Conservation (phyloP, 2,888 invertebrate species). For the Volucella inanis region DNA sequence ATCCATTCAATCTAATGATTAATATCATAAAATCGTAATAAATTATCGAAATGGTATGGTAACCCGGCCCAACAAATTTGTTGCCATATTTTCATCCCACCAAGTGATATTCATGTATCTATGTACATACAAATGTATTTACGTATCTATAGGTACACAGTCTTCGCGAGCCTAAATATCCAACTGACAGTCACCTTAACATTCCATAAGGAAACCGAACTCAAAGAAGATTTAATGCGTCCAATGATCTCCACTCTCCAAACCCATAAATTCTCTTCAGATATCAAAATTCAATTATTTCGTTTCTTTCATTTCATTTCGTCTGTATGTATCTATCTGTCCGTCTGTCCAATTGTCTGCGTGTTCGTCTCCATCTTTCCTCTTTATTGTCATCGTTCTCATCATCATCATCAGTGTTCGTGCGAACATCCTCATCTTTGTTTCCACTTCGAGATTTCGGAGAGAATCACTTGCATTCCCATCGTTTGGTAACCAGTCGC, state of each 20-base stretch:
- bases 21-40: slow-evolving; percentile 57
- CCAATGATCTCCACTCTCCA: slow-evolving; percentile 51
- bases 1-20: slow-evolving; percentile 44
- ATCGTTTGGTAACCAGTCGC: slow-evolving; percentile 5
- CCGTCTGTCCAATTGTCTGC: slow-evolving; percentile 18
- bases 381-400: slow-evolving; percentile 41
- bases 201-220: slow-evolving; percentile 19
- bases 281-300: slow-evolving; percentile 74
- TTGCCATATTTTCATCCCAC: slow-evolving; percentile 21
- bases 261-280: slow-evolving; percentile 63
- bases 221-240: slow-evolving; percentile 65
- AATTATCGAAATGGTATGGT: slow-evolving; percentile 39
- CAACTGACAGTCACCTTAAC: slow-evolving; percentile 12
- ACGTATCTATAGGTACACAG: too few relatives aligned
- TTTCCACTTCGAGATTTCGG: slow-evolving; percentile 22
- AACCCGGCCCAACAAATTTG: slow-evolving; percentile 53
- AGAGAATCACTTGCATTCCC: slow-evolving; percentile 23
- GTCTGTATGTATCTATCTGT: slow-evolving; percentile 24
- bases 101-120: slow-evolving; percentile 28
- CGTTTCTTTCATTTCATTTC: slow-evolving; percentile 67
- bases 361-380: neutral
- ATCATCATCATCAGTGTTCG: slow-evolving; percentile 21
- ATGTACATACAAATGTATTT: neutral
- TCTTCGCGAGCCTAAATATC: neutral
- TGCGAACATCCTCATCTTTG: slow-evolving; percentile 65